Conservation (phyloP, 2,113 vertebrate genomes). For the Sinocyclocheilus anshuiensis region DNA sequence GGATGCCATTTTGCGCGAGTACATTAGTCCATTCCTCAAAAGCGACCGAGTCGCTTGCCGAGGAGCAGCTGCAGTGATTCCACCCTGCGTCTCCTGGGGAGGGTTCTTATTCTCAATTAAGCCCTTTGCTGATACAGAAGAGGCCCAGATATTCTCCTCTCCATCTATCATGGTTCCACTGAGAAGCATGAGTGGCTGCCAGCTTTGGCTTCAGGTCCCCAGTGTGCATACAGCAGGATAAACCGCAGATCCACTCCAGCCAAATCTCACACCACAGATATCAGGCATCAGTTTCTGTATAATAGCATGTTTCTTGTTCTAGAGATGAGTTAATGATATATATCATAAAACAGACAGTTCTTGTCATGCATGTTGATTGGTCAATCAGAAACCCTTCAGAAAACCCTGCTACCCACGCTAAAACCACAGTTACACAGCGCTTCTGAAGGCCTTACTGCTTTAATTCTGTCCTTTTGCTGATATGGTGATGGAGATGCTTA, state of each 20-base stretch:
- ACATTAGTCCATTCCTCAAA: slow-evolving; percentile 39
- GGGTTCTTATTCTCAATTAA: slow-evolving; percentile 49
- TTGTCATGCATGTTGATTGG: not conserved
- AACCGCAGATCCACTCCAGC: slow-evolving; percentile 8
- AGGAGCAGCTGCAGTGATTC: slow-evolving; percentile 51
- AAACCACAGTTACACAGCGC: not conserved
- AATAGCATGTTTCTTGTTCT: not conserved
- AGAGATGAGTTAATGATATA: not conserved
- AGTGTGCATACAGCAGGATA: slow-evolving; percentile 19
- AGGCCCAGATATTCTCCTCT: slow-evolving; percentile 45
- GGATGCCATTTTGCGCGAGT: slow-evolving; percentile 48
- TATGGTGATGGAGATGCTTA: not conserved
- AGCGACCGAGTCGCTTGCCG: slow-evolving; percentile 18
- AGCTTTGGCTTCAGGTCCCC: slow-evolving; percentile 21
- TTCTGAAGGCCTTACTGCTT: not conserved
- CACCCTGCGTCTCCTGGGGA: slow-evolving; percentile 38
- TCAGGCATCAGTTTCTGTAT: not conserved
- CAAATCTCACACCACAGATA: slow-evolving; percentile 32
- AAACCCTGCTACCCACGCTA: not conserved
- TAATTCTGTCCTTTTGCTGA: not conserved
- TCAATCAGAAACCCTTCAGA: not conserved
- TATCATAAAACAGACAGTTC: not conserved
- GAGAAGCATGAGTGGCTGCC: slow-evolving; percentile 35
- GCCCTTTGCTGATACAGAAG: slow-evolving; percentile 52
- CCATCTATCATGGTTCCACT: slow-evolving; percentile 40